Evolutionary conservation across 2,797 vertebrate genomes (phyloP).

Genomic region (Macropus fuliginosus): DNA sequence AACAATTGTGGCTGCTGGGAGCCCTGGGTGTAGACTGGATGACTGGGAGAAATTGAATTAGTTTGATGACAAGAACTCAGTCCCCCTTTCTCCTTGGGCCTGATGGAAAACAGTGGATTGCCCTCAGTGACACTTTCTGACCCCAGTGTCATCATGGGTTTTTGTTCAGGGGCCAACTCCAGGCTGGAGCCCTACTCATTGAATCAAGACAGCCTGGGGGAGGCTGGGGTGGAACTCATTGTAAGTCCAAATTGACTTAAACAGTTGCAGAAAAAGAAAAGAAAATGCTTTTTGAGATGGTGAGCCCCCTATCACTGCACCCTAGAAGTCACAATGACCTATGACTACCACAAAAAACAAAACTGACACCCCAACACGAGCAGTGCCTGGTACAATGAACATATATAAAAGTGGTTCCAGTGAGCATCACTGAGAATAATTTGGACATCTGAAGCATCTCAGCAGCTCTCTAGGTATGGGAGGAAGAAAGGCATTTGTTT

Average conservation of each 20-base stretch:
- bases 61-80: conserved; percentile 81
- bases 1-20: conserved; percentile 76
- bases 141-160: conserved; percentile 82
- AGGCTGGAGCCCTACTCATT: conserved; percentile 82
- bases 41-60: conserved; percentile 86
- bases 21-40: conserved; percentile 80
- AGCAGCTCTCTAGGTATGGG: not conserved
- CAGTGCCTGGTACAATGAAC: not conserved
- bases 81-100: conserved; percentile 76
- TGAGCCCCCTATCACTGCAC: not conserved
- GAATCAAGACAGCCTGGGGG: conserved; percentile 82
- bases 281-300: conserved; percentile 42
- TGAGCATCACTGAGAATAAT: not conserved
- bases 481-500: not conserved
- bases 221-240: conserved; percentile 58
- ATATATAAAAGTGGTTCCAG: not conserved
- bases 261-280: conserved; percentile 1
- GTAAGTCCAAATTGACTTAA: conserved; percentile 73
- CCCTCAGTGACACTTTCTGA: conserved; percentile 80
- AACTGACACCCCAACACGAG: not conserved
- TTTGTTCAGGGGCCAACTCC: conserved; percentile 82
- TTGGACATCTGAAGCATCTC: not conserved
- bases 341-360: not conserved
- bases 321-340: not conserved
- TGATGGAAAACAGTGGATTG: conserved; percentile 86